Conservation (phyloP, 2,113 vertebrate genomes). For the Progne subis region DNA sequence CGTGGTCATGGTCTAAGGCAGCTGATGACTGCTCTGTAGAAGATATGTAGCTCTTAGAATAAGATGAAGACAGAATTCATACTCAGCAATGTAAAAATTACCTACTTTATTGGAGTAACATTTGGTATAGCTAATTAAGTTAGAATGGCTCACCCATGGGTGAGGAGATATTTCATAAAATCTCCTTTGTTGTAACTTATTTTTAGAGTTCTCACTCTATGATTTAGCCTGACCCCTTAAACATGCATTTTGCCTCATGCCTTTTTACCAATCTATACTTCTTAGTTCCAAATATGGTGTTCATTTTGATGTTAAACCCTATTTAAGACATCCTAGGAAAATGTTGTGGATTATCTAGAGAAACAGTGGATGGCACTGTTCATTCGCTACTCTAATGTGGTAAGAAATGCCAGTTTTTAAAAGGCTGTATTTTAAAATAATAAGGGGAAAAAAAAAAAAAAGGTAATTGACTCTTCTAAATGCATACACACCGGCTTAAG, state of each 20-base stretch:
- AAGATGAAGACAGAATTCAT: not conserved
- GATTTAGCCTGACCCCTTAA: not conserved
- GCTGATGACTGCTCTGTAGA: not conserved
- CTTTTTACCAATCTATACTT: not conserved
- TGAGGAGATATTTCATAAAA: not conserved
- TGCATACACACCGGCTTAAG: slow-evolving; percentile 20
- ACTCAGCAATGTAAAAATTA: not conserved
- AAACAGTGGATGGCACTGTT: slow-evolving; percentile 72
- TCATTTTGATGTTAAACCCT: not conserved
- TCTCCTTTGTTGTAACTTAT: not conserved
- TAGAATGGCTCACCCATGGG: not conserved
- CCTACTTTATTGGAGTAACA: not conserved
- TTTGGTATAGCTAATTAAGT: not conserved
- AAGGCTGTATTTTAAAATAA: slow-evolving; percentile 40
- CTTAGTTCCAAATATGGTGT: not conserved
- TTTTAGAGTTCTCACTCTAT: not conserved
- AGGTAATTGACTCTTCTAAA: slow-evolving; percentile 42
- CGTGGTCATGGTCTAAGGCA: not conserved
- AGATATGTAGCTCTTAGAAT: not conserved
- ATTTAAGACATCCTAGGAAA: not conserved
- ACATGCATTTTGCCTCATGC: not conserved
- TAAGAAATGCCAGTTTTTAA: slow-evolving; percentile 5
- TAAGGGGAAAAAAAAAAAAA: not conserved
- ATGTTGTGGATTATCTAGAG: slow-evolving; percentile 34
- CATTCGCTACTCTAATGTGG: slow-evolving; percentile 16